Percentiles rank a stretch among this genome's conserved stretches.
These are phyloP conservation scores for Prionace glauca DNA, from an alignment of 2,797 vertebrate species.

Conservation along the genomic window DNA sequence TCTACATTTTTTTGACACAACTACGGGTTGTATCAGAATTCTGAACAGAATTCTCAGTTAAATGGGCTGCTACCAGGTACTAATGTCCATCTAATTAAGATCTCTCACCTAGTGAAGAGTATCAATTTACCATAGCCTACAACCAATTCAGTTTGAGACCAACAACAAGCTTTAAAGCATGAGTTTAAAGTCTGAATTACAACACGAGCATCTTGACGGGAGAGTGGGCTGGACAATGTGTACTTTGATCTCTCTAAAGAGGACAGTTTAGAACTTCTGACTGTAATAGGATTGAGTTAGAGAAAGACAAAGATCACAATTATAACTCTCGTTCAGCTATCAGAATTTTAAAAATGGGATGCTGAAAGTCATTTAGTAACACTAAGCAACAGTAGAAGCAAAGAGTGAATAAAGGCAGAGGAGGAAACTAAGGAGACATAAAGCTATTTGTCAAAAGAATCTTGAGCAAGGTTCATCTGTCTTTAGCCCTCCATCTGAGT, in stretches of 20 bases:
- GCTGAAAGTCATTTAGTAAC: neutral
- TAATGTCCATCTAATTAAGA: neutral
- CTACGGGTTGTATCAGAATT: neutral
- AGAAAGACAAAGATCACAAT: neutral
- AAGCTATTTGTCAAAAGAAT: slow-evolving; percentile 9
- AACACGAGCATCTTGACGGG: too few relatives aligned
- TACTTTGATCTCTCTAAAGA: neutral
- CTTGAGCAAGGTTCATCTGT: neutral
- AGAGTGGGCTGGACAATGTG: neutral
- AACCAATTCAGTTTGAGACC: neutral
- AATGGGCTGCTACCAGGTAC: neutral
- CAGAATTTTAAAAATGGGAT: neutral
- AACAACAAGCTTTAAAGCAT: neutral
- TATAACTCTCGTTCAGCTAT: neutral
- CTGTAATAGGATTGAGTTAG: neutral
- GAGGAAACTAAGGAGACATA: neutral
- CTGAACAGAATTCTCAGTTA: neutral
- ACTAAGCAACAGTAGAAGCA: neutral
- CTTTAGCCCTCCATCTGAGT: neutral
- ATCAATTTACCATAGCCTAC: neutral
- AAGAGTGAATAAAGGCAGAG: neutral
- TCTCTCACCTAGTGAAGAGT: neutral
- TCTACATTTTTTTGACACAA: neutral
- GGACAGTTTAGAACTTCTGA: neutral
- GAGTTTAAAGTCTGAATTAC: neutral